A percentile compares a stretch with the other conserved stretches of the same genome.
phyloP scores from a whole-genome alignment of 2,113 vertebrate genomes.

The Gracilinanus agilis region DNA sequence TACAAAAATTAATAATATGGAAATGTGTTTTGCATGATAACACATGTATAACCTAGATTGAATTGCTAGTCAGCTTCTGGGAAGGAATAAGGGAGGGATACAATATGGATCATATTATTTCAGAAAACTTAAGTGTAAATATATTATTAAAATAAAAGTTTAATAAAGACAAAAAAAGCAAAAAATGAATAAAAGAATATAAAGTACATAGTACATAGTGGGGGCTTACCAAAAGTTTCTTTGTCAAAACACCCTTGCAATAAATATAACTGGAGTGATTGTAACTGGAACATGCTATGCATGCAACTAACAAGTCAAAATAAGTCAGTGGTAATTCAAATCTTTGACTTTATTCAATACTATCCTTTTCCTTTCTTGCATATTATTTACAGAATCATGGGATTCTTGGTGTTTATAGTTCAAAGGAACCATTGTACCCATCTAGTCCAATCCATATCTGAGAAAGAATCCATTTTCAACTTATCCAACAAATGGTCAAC shows the following conservation, averaged over 20 bases:
- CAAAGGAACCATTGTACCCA: neutral
- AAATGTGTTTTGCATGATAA: too few relatives aligned
- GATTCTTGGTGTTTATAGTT: neutral
- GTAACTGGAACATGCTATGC: neutral
- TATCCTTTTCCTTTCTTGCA: neutral
- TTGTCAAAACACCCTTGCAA: neutral
- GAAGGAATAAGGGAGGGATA: too few relatives aligned
- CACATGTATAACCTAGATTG: too few relatives aligned
- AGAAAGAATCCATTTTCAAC: neutral
- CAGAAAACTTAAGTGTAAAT: too few relatives aligned
- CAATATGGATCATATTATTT: too few relatives aligned
- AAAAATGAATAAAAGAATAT: neutral
- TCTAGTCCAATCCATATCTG: neutral
- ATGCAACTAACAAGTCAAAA: neutral
- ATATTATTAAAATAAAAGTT: too few relatives aligned
- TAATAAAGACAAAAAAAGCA: too few relatives aligned
- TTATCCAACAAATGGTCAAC: too few relatives aligned
- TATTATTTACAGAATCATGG: neutral
- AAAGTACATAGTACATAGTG: neutral
- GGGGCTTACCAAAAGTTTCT: neutral
- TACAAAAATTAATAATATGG: too few relatives aligned
- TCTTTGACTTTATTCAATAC: neutral
- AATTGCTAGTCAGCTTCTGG: too few relatives aligned
- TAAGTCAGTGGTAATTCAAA: neutral
- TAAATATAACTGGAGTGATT: neutral